Evolutionary conservation across 2,888 invertebrate species (phyloP).

Genomic region (Callyntrura sp.): DNA sequence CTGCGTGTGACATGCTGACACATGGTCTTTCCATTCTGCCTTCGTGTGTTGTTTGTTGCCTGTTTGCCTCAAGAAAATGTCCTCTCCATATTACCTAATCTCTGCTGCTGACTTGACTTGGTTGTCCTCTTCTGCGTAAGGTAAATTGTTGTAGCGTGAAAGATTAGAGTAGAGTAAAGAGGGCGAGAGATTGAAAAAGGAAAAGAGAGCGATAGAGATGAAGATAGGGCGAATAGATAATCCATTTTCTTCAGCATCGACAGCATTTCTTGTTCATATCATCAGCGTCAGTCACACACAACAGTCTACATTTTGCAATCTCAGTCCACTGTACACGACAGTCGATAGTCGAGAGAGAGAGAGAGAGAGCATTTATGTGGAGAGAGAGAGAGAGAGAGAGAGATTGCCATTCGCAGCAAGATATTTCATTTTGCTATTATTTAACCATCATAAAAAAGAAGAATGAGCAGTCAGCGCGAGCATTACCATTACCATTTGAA

Average conservation of each 20-base stretch:
- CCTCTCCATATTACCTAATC: slow-evolving; percentile 15
- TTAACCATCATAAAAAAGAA: not conserved
- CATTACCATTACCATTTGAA: slow-evolving; percentile 7
- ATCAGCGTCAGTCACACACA: not conserved
- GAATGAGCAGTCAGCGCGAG: not conserved
- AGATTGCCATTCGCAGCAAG: not conserved
- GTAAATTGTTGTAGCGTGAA: not conserved
- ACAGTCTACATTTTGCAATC: not conserved
- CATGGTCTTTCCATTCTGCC: slow-evolving; percentile 34
- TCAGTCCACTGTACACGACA: not conserved
- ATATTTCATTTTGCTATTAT: not conserved
- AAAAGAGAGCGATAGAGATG: not conserved
- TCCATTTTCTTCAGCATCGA: slow-evolving; percentile 14
- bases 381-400: too few species aligned
- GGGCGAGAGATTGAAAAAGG: not conserved
- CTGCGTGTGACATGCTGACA: slow-evolving; percentile 24
- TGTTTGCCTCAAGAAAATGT: slow-evolving; percentile 32
- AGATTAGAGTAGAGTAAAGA: not conserved
- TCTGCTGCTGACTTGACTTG: not conserved
- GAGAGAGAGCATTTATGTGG: too few species aligned
- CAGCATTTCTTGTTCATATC: not conserved
- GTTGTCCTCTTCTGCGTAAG: too few species aligned
- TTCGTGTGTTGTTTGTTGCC: slow-evolving; percentile 30
- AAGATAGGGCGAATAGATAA: not conserved
- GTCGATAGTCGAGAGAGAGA: not conserved